Evolutionary conservation across 2,888 invertebrate genomes (phyloP), one percentile per base, ranked within the genome.

Genomic region (Argyresthia goedartella): DNA sequence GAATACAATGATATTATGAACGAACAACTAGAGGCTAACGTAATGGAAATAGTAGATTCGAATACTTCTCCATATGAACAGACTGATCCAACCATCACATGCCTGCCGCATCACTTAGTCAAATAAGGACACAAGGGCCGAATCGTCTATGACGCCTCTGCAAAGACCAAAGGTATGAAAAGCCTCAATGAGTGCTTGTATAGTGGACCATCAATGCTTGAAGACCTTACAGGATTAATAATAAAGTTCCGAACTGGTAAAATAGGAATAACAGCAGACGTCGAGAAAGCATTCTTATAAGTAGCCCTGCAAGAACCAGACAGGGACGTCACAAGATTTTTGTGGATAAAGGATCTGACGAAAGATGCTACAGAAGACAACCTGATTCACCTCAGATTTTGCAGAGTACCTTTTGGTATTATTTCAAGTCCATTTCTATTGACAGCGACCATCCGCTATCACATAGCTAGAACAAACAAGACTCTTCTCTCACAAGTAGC

Each of bases 181-280:
- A 53, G 53, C 42, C 16, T 53, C 11, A 53, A 53, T 47, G 50
- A 53, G 39, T 53, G 50, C 41, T 25, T 53, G 42, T 53, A 53
- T 34, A 45, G 48, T 14, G 53, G 53, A 13, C 53, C 50, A 7
- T 13, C 25, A 4, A 16, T 52, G 42, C 13, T 52, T 25, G 47
- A 52, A 47, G 47, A 52, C 36, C n/a, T 52, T 1, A 47, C 47
- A 1, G 52, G 39, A 8, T 41, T 52, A 13, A 7, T 52, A 4
- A 4, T 52, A 14, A 46, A 47, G 35, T 52, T 52, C 13, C 35
- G 52, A 39, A 4, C 1, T n/a, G 4, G 16, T n/a, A 11, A 15
- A 9, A 39, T 52, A 11, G 52, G 52, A 11, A 16, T 52, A 9
- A 39, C 25, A 1, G 52, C 52, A 14, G 52, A 25, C 25, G 25